Evolutionary conservation across 2,797 vertebrate genomes (phyloP).

Genomic region (Kryptolebias ocellatus): DNA sequence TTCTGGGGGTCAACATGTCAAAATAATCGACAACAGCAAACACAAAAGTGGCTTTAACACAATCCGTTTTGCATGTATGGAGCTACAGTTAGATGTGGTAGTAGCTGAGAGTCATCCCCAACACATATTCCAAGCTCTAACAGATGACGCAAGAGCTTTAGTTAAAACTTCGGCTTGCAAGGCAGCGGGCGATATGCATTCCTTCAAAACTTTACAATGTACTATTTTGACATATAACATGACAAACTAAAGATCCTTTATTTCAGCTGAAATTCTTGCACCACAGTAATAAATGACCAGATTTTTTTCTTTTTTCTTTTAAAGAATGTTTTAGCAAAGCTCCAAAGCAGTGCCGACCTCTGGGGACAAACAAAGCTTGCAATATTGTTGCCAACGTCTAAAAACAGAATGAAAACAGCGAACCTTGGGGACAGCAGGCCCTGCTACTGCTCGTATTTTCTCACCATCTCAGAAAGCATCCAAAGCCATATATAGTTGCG

Average conservation of each 20-base stretch:
- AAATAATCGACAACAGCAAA: too few species aligned
- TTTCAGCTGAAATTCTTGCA: constrained; percentile 8
- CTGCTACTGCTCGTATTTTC: constrained; percentile 46
- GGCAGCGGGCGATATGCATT: too few species aligned
- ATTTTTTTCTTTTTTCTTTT: constrained; percentile 7
- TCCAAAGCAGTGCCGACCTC: constrained; percentile 52
- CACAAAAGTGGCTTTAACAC: too few species aligned
- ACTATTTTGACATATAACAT: too few species aligned
- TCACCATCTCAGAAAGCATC: constrained; percentile 47
- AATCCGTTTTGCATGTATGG: too few species aligned
- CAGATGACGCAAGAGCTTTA: too few species aligned
- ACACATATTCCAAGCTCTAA: too few species aligned
- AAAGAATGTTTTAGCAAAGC: constrained; percentile 45
- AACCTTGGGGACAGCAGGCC: constrained; percentile 35
- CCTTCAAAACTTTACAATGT: too few species aligned
- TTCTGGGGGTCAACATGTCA: too few species aligned
- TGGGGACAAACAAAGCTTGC: constrained; percentile 49
- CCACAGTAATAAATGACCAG: constrained; percentile 35
- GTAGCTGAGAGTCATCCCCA: too few species aligned
- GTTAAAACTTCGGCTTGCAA: too few species aligned
- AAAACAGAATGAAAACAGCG: constrained; percentile 63
- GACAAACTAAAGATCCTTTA: not conserved
- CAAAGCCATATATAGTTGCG: constrained; percentile 61
- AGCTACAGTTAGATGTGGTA: too few species aligned
- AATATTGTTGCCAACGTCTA: constrained; percentile 65